A percentile compares a stretch with the other conserved stretches of the same genome.
Conservation (phyloP, 2,113 vertebrate genomes). For the Microcebus ravelobensis region DNA sequence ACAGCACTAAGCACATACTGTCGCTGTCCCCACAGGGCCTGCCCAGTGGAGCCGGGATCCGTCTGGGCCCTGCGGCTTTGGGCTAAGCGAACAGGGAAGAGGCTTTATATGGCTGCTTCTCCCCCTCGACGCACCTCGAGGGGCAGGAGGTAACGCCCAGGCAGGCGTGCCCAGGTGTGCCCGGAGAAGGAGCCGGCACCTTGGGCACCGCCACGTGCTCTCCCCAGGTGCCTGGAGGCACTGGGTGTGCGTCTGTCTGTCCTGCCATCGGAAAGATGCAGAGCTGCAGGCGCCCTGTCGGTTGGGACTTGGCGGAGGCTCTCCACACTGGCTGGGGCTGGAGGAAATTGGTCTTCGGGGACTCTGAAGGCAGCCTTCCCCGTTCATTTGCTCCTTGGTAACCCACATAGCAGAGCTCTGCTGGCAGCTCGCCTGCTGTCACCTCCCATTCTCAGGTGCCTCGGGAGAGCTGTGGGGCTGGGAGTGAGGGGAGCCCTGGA, state of each 20-base stretch:
- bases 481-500: constrained; percentile 56
- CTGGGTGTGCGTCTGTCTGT: not conserved
- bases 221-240: not conserved
- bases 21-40: constrained; percentile 28
- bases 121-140: rapidly evolving
- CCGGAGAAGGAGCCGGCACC: not conserved
- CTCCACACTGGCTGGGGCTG: constrained; percentile 64
- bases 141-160: not conserved
- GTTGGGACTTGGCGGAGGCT: constrained; percentile 69
- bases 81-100: not conserved
- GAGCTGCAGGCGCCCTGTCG: constrained; percentile 62
- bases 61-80: not conserved
- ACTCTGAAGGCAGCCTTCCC: constrained; percentile 66
- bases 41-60: constrained; percentile 16
- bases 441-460: constrained; percentile 17
- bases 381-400: constrained; percentile 74
- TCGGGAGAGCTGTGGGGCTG: not conserved
- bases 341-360: constrained; percentile 84
- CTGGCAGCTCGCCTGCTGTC: not conserved
- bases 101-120: not conserved
- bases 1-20: not conserved
- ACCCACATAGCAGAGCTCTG: constrained; percentile 68
- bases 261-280: not conserved
- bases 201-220: not conserved
- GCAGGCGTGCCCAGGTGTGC: not conserved